Evolutionary conservation across 1,140 invertebrate species (phyloP).

Genomic region (Hyles euphorbiae): DNA sequence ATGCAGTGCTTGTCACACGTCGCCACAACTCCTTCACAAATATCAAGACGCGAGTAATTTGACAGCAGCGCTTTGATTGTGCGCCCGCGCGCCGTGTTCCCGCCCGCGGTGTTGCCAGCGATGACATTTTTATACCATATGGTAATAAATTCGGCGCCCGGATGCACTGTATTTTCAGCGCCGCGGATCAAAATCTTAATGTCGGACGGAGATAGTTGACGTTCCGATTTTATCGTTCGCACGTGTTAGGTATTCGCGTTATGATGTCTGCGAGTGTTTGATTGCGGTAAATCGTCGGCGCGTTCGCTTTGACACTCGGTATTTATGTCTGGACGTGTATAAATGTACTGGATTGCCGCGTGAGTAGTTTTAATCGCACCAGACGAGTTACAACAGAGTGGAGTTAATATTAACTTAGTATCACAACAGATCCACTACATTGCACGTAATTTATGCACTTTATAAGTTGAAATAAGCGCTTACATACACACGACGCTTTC

Average conservation of each 20-base stretch:
- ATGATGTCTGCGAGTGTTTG: constrained; percentile 31
- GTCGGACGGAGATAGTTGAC: constrained; percentile 26
- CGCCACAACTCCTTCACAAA: constrained; percentile 61
- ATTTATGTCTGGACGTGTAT: background rate
- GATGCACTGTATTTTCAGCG: constrained; percentile 45
- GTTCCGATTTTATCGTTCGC: constrained; percentile 50
- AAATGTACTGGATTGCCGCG: too few relatives aligned
- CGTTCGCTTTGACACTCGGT: constrained; percentile 26
- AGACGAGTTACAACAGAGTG: too few relatives aligned
- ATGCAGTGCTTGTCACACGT: constrained; percentile 53
- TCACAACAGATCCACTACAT: too few relatives aligned
- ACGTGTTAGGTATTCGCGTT: constrained; percentile 41
- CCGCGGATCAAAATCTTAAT: constrained; percentile 51
- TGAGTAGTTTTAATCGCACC: too few relatives aligned
- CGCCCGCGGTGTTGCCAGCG: constrained; percentile 37
- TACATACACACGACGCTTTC: constrained; percentile 10
- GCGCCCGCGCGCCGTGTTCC: constrained; percentile 26
- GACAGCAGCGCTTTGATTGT: constrained; percentile 56
- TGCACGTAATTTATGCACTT: too few relatives aligned
- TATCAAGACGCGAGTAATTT: constrained; percentile 63
- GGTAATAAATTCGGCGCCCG: constrained; percentile 48
- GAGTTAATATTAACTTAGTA: too few relatives aligned
- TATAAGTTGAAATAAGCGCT: constrained; percentile 7
- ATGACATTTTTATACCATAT: constrained; percentile 56
- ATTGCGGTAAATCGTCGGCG: constrained; percentile 32